Evolutionary conservation across 1,140 invertebrate genomes (phyloP).

Genomic region (Oncopeltus fasciatus): DNA sequence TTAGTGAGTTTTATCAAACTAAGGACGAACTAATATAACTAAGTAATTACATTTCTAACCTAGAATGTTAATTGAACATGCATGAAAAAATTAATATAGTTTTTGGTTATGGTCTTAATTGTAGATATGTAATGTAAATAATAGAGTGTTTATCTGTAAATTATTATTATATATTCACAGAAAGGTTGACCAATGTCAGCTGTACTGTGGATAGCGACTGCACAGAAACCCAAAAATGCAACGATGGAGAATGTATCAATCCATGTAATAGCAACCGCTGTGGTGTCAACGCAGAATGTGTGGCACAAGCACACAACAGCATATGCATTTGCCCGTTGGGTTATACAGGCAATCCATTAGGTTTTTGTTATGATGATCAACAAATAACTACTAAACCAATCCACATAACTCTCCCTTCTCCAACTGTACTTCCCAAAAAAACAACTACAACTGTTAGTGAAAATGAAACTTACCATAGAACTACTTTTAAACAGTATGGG

Average conservation of each 20-base stretch:
- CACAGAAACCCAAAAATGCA: constrained; percentile 45
- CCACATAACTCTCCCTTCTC: neutral
- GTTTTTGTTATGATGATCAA: constrained; percentile 25
- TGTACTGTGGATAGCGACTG: constrained; percentile 49
- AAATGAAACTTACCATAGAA: no score
- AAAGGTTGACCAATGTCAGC: constrained; percentile 20
- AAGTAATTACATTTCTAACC: no score
- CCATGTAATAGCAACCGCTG: constrained; percentile 41
- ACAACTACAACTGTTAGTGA: neutral
- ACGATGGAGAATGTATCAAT: constrained; percentile 45
- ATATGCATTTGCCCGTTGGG: constrained; percentile 34
- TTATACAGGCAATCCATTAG: constrained; percentile 29
- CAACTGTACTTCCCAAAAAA: neutral
- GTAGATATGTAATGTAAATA: constrained; percentile 7
- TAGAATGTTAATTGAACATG: no score
- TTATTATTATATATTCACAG: constrained; percentile 21
- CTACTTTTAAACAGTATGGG: no score
- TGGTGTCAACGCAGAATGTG: constrained; percentile 41
- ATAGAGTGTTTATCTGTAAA: constrained; percentile 13
- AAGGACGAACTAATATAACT: no score
- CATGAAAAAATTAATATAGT: no score
- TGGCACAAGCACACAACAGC: constrained; percentile 37
- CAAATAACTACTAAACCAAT: neutral
- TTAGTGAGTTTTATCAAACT: no score
- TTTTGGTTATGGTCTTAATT: no score